phyloP scores from a whole-genome alignment of 1,140 invertebrate species.

The Brachionus paranguensis region DNA sequence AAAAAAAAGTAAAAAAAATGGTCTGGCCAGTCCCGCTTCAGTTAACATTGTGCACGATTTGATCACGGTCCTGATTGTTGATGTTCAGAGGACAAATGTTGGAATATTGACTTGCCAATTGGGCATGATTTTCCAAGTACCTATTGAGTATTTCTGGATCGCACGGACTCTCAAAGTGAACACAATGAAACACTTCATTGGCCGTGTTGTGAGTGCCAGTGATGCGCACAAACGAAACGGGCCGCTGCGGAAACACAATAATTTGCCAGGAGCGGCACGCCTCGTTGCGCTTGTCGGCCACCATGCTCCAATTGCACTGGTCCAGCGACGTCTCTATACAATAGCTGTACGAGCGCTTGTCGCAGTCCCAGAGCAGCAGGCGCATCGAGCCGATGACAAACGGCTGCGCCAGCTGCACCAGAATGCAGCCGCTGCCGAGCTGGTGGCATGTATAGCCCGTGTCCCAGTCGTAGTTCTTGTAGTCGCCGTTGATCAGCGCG shows the following conservation, averaged over 20 bases:
- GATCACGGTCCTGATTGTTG: not conserved
- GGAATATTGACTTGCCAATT: not conserved
- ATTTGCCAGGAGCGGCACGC: slow-evolving; percentile 77
- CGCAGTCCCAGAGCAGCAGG: slow-evolving; percentile 92
- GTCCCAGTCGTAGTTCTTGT: slow-evolving; percentile 92
- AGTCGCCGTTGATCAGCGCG: slow-evolving; percentile 91
- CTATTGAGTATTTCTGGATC: not conserved
- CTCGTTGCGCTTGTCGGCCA: slow-evolving; percentile 69
- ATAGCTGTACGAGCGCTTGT: slow-evolving; percentile 89
- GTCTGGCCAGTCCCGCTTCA: not conserved
- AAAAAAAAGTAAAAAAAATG: not conserved
- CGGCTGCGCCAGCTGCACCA: slow-evolving; percentile 90
- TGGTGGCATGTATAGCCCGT: slow-evolving; percentile 97
- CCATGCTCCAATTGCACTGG: slow-evolving; percentile 76
- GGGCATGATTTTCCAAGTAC: slow-evolving; percentile 17
- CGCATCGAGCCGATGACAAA: slow-evolving; percentile 84
- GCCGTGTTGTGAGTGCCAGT: slow-evolving; percentile 91
- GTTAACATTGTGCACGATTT: slow-evolving; percentile 7
- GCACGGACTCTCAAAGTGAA: slow-evolving; percentile 87
- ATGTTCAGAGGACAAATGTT: slow-evolving; percentile 2
- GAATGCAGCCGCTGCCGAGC: slow-evolving; percentile 84
- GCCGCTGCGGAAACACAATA: slow-evolving; percentile 70
- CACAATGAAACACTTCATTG: slow-evolving; percentile 92
- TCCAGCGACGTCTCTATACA: slow-evolving; percentile 92
- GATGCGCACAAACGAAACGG: slow-evolving; percentile 87